These are phyloP conservation scores for Laticauda laticaudata DNA, from an alignment of 2,113 vertebrate species.

Conservation along the genomic window DNA sequence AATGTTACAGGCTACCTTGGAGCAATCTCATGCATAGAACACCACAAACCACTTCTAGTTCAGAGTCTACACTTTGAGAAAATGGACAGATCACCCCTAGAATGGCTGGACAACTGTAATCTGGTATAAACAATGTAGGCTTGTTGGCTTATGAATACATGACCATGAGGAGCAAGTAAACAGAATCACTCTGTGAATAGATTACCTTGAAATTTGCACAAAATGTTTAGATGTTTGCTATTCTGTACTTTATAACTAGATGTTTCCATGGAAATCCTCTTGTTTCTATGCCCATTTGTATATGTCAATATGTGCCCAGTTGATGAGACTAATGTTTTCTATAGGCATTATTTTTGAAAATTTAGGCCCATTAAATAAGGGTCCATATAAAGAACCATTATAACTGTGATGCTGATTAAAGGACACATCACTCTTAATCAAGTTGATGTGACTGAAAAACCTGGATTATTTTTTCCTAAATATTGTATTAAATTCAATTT, in stretches of 20 bases:
- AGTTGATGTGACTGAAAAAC: not conserved
- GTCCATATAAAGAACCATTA: not conserved
- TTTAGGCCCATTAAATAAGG: not conserved
- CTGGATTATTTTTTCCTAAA: not conserved
- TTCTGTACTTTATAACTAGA: not conserved
- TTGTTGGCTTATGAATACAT: not conserved
- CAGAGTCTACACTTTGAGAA: not conserved
- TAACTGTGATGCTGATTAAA: not conserved
- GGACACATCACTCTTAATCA: not conserved
- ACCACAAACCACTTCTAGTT: not conserved
- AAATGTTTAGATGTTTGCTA: not conserved
- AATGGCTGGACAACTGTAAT: not conserved
- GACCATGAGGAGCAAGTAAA: not conserved
- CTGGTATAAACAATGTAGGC: not conserved
- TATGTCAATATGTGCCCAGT: not conserved
- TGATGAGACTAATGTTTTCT: not conserved
- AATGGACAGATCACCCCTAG: not conserved
- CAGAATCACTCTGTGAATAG: not conserved
- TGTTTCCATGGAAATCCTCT: not conserved
- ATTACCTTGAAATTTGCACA: not conserved
- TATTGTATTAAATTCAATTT: conserved; percentile 14
- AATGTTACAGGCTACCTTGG: not conserved
- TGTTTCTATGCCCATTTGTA: not conserved
- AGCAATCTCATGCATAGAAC: not conserved
- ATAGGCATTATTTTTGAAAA: not conserved